Base-by-base conservation (phyloP, 1,140 invertebrate species). In the Geopemphigus sp. region DNA sequence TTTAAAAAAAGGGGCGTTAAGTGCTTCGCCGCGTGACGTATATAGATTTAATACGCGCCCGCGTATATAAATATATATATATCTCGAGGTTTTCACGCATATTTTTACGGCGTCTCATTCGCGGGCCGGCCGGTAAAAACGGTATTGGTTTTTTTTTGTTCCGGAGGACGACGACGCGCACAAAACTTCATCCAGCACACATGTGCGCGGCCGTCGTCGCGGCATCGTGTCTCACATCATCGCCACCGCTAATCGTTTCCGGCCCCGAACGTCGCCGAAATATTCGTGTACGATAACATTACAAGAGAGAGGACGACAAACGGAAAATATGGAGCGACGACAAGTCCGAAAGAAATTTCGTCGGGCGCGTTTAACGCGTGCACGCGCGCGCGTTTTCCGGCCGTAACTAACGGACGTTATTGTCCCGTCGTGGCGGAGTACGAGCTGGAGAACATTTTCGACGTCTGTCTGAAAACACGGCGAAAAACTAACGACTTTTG, bases 231-330 rank as follows among this genome's bases (percentile, higher is more conserved):
- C n/a, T 39, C 66, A 59, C 56, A 24, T 76, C 73, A 32, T 56
- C 73, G 73, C 73, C 54, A 17, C 24, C 73, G 73, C 73, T 76
- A 76, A 76, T 76, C 73, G 73, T 76, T 76, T 76, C 73, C 73
- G 73, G 53, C 29, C 32, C n/a, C 72, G n/a, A 59, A 76, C 54
- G 26, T 76, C 73, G 66, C 66, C 45, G 66, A 68, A 66, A 68
- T n/a, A n/a, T 68, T 68, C 22, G 22, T 50, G 50, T 68, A 47
- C 1, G 47, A 47, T 66, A 45, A 32, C 19, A 32, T 22, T 22
- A 45, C 39, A 45, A 22, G 32, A 39, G 32, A 4, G 32, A 39
- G 8, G 8, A 39, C 32, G 8, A 59, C 6, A 54, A 45, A 74
- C 59, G 24, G 59, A 74, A 74, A 74, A 68, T 50, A 50, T 50